Evolutionary conservation across 2,888 invertebrate species (phyloP).

Genomic region (Arrhopalites spinosus): DNA sequence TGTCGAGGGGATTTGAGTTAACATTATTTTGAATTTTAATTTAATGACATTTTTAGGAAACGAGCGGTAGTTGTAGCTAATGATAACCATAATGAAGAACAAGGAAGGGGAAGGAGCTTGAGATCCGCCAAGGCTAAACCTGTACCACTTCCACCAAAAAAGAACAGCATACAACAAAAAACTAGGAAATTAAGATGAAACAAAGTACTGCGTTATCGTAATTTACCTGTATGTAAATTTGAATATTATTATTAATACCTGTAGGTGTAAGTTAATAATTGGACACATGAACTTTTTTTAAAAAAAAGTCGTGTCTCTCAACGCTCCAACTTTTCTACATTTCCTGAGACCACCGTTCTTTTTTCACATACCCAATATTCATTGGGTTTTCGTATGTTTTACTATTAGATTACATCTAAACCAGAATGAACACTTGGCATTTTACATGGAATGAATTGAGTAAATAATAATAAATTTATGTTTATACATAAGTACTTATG

Average conservation of each 20-base stretch:
- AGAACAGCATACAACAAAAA: conserved; percentile 8
- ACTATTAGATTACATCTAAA: background rate
- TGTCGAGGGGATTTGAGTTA: no score
- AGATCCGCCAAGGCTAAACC: background rate
- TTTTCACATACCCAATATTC: background rate
- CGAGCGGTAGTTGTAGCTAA: conserved; percentile 21
- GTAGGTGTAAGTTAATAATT: background rate
- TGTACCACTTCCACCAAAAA: conserved; percentile 6
- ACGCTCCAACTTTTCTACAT: conserved; percentile 4
- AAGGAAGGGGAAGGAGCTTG: conserved; percentile 10
- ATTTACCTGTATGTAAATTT: conserved; percentile 12
- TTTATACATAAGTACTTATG: background rate
- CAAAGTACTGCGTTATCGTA: background rate
- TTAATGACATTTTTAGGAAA: conserved; percentile 16
- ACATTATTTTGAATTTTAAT: background rate
- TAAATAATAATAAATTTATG: background rate
- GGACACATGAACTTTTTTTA: background rate
- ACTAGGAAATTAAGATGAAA: conserved; percentile 23
- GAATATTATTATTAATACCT: conserved; percentile 5
- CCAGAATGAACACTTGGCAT: background rate
- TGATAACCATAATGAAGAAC: conserved; percentile 31
- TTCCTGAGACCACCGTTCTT: background rate
- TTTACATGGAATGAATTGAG: background rate
- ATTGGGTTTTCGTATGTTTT: background rate
- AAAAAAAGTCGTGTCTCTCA: background rate